A percentile compares a stretch with the other conserved stretches of the same genome.
Evolutionary conservation across 2,113 vertebrate species (phyloP).

Genomic region (Oceanites oceanicus): DNA sequence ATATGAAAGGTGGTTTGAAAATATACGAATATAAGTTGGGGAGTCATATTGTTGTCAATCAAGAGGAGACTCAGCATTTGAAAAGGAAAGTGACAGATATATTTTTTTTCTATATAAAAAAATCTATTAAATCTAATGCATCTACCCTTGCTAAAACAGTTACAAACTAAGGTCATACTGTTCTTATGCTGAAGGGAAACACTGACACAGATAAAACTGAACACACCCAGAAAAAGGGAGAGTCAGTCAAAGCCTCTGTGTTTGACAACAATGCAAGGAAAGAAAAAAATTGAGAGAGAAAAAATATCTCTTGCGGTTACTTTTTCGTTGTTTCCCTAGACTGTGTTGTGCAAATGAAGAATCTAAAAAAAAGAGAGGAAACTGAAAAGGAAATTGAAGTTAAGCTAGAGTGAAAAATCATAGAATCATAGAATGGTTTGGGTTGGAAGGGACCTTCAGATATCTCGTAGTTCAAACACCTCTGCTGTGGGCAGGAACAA

Average conservation of each 20-base stretch:
- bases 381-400: neutral
- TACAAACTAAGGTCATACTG: neutral
- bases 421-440: neutral
- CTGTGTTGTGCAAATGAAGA: neutral
- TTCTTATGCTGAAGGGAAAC: neutral
- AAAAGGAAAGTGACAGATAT: neutral
- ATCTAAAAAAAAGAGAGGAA: neutral
- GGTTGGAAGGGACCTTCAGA: neutral
- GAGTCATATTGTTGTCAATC: neutral
- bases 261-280: neutral
- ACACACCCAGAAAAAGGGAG: neutral
- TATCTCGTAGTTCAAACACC: neutral
- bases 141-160: neutral
- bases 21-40: neutral
- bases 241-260: neutral
- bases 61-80: neutral
- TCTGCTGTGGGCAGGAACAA: neutral
- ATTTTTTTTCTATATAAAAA: neutral
- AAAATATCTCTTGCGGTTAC: neutral
- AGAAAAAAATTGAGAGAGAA: neutral
- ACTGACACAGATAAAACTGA: neutral
- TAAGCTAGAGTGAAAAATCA: neutral
- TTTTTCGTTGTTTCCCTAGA: neutral
- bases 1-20: neutral
- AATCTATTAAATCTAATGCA: neutral